phyloP scores from a whole-genome alignment of 2,888 invertebrate genomes.

The Rapana venosa region DNA sequence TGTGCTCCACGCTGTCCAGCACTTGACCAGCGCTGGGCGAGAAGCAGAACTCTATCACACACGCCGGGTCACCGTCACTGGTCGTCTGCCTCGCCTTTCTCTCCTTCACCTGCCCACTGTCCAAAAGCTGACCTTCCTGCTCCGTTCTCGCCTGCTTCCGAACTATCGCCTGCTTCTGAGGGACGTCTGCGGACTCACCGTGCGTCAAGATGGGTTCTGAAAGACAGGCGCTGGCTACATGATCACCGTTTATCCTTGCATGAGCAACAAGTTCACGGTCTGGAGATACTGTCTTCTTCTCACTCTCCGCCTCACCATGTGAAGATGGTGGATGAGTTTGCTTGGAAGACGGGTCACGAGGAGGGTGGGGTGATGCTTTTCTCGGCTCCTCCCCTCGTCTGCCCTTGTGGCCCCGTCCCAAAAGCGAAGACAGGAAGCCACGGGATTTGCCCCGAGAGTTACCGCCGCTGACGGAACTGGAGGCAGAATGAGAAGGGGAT shows the following conservation, averaged over 20 bases:
- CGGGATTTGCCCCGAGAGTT: constrained; percentile 3
- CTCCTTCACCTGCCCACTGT: neutral
- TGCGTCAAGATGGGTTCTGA: neutral
- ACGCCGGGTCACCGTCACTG: neutral
- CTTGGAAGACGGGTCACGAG: neutral
- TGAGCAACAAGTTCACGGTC: neutral
- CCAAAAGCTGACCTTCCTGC: neutral
- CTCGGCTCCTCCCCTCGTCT: neutral
- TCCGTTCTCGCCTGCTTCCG: neutral
- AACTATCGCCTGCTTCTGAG: neutral
- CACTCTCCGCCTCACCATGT: neutral
- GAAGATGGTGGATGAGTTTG: neutral
- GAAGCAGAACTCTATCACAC: neutral
- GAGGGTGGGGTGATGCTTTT: neutral
- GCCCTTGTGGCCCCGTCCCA: constrained; percentile 21
- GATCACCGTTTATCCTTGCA: neutral
- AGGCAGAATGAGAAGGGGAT: neutral
- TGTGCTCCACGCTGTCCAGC: neutral
- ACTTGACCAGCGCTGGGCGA: neutral
- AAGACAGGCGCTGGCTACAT: neutral
- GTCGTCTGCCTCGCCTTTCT: neutral
- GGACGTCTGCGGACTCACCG: neutral
- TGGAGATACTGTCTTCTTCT: neutral
- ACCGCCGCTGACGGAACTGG: neutral
- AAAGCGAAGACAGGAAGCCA: constrained; percentile 22